phyloP scores from a whole-genome alignment of 2,888 invertebrate species.

The Labia minor region DNA sequence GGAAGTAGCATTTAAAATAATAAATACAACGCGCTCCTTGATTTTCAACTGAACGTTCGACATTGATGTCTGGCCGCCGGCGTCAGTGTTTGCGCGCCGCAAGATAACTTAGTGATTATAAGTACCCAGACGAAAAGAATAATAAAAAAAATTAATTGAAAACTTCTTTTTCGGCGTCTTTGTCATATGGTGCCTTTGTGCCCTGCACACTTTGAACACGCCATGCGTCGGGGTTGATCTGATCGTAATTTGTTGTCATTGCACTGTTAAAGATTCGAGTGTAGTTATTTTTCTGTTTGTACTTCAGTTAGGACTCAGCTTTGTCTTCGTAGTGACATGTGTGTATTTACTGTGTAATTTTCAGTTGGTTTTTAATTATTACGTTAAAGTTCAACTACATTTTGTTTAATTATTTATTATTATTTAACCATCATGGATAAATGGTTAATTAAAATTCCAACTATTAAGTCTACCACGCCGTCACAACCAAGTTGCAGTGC shows the following conservation, averaged over 20 bases:
- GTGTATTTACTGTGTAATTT: constrained; percentile 23
- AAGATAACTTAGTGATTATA: no score
- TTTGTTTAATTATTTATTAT: constrained; percentile 23
- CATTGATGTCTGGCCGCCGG: no score
- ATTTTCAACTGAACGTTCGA: no score
- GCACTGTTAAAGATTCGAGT: constrained; percentile 14
- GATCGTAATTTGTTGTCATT: background rate
- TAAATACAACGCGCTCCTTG: no score
- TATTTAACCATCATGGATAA: no score
- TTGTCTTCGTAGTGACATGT: constrained; percentile 24
- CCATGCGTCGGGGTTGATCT: background rate
- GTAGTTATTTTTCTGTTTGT: constrained; percentile 23
- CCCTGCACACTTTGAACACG: background rate
- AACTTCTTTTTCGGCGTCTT: background rate
- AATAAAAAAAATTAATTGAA: no score
- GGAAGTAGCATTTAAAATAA: no score
- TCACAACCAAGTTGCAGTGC: no score
- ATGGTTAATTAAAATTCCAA: no score
- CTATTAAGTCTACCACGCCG: no score
- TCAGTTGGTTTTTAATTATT: constrained; percentile 23
- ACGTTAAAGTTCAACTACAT: constrained; percentile 23
- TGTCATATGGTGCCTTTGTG: background rate
- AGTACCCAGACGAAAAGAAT: no score
- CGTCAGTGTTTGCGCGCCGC: no score
- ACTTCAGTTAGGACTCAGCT: constrained; percentile 21